Conservation (phyloP, 2,888 invertebrate genomes). For the Drosophila ezoana region DNA sequence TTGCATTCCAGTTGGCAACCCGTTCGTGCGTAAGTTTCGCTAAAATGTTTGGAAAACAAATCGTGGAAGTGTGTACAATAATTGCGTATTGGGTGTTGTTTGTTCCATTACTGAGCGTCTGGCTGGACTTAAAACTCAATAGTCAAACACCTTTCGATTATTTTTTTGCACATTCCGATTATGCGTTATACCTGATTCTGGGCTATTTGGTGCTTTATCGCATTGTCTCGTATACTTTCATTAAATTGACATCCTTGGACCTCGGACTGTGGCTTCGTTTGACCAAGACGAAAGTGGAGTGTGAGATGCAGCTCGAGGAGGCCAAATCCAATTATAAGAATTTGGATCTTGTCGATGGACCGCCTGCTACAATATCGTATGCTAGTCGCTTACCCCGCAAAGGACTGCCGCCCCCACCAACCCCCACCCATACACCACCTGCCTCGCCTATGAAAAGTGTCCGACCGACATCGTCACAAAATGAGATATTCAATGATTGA, state of each 20-base stretch:
- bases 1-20: background rate
- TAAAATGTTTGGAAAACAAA: constrained; percentile 40
- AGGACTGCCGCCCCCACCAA: too few species aligned
- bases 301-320: constrained; percentile 18
- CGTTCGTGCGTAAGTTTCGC: background rate
- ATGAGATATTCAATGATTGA: too few species aligned
- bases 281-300: background rate
- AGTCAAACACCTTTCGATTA: constrained; percentile 3
- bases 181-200: constrained; percentile 14
- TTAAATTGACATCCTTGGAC: constrained; percentile 3
- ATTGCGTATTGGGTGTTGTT: constrained; percentile 34
- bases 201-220: constrained; percentile 30
- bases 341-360: constrained; percentile 30
- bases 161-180: background rate
- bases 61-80: constrained; percentile 38
- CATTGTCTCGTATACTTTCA: constrained; percentile 2
- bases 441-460: background rate
- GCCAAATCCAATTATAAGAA: background rate
- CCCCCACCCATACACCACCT: background rate
- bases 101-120: background rate
- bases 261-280: constrained; percentile 23
- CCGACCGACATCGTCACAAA: too few species aligned
- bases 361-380: constrained; percentile 15
- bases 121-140: background rate
- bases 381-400: background rate